Evolutionary conservation across 2,888 invertebrate genomes (phyloP), one percentile per base, ranked within the genome.

Genomic region (Epicampocera succincta): DNA sequence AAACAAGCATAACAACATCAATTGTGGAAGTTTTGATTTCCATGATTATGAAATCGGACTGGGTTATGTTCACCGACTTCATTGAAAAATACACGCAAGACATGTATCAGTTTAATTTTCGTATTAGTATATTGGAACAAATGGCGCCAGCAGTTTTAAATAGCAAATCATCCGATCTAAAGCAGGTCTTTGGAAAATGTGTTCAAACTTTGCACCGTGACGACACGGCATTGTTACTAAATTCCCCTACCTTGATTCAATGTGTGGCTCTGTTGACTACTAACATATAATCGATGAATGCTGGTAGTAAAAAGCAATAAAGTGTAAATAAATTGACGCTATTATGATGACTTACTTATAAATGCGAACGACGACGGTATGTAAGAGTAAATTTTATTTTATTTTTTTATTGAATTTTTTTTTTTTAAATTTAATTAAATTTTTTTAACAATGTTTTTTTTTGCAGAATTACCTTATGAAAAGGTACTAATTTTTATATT

Each of bases 31-130:
- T 76, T 38, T 83, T 87, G 58, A 61, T 86, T 42, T 75, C 81
- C 25, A 85, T 87, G 17, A 86, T 87, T 52, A 83, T 87, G 15
- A 85, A 86, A 71, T 78, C 87, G 0, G 85, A 84, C 69, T 85
- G 85, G 80, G 69, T 78, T 5, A 84, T 86, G 85, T 87, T 87
- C 54, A 68, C 74, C 1, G 80, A 83, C 13, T 66, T 84, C 29
- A 83, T 87, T 11, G 86, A 86, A 40, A 73, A 84, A 5, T 86
- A 83, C 48, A 71, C 85, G 1, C 29, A 80, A 13, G 66, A 84
- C 13, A 40, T 54, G 0, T 61, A 80, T 19, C 50, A 74, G 48
- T 86, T 85, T 44, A 84, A 82, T 33, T 86, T 85, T 66, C 78
- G 84, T 33, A 84, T 86, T 68, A 69, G 69, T 17, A 52, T 80